Percentiles rank a stretch among this genome's conserved stretches.
Conservation (phyloP, 1,140 invertebrate genomes). For the Gryllus bimaculatus region DNA sequence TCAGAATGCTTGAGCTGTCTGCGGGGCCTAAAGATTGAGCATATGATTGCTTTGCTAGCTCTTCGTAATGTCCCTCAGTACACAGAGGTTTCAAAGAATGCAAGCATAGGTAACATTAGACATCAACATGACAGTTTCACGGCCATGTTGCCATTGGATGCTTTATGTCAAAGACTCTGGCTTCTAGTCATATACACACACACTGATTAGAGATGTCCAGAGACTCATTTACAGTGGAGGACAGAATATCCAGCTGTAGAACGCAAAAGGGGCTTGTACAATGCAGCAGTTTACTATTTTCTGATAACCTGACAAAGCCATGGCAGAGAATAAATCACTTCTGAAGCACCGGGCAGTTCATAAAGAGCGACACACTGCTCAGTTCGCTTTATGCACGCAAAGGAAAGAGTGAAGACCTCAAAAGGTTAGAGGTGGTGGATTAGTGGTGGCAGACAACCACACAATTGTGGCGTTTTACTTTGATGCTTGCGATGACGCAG, state of each 20-base stretch:
- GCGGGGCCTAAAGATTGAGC: not conserved
- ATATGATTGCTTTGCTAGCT: not conserved
- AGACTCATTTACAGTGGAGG: not conserved
- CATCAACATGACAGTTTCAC: not conserved
- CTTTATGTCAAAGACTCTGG: not conserved
- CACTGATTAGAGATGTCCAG: not conserved
- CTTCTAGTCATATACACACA: not conserved
- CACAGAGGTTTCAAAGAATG: not conserved
- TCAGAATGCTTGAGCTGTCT: not conserved
- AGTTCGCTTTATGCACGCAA: not conserved
- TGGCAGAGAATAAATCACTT: not conserved
- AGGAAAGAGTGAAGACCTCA: not conserved
- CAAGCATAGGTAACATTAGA: constrained; percentile 4
- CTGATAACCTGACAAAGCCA: not conserved
- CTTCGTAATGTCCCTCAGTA: not conserved
- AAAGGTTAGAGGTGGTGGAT: no score
- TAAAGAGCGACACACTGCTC: not conserved
- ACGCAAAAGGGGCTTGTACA: not conserved
- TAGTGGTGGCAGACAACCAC: not conserved
- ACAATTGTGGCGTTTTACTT: not conserved
- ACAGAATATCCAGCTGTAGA: not conserved
- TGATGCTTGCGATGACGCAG: not conserved
- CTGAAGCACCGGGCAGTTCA: not conserved
- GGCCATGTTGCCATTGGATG: not conserved
- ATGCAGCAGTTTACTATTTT: not conserved